phyloP scores from a whole-genome alignment of 2,888 invertebrate species.

The Stenotaenia linearis region DNA sequence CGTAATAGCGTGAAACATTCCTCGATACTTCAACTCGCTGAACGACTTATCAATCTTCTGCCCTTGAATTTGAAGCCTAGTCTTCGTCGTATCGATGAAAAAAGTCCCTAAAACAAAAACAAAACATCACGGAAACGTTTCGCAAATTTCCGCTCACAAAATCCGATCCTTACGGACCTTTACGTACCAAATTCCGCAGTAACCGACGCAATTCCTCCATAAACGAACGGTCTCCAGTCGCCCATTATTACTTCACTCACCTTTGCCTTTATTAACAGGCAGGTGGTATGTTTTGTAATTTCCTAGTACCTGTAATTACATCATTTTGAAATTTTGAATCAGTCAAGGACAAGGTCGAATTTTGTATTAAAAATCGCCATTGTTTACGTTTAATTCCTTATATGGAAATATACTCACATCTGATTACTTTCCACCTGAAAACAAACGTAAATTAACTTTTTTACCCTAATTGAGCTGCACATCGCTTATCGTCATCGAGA shows the following conservation, averaged over 20 bases:
- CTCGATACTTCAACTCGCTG: constrained; percentile 59
- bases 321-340: no score
- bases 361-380: no score
- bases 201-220: constrained; percentile 88
- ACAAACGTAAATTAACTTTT: neutral
- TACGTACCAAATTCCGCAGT: constrained; percentile 81
- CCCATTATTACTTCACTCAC: neutral
- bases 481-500: neutral
- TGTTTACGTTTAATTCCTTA: no score
- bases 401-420: no score
- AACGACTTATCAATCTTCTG: constrained; percentile 59
- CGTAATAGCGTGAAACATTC: constrained; percentile 85
- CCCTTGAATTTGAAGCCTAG: constrained; percentile 88
- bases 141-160: neutral
- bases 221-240: constrained; percentile 89
- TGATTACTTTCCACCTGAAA: no score
- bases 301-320: neutral
- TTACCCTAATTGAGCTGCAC: no score
- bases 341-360: no score
- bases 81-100: constrained; percentile 94
- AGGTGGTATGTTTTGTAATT: neutral
- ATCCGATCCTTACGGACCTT: no score
- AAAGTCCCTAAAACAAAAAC: constrained; percentile 67
- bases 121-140: neutral
- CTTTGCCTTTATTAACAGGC: neutral